phyloP scores from a whole-genome alignment of 2,113 vertebrate species.

The Alouatta palliata region DNA sequence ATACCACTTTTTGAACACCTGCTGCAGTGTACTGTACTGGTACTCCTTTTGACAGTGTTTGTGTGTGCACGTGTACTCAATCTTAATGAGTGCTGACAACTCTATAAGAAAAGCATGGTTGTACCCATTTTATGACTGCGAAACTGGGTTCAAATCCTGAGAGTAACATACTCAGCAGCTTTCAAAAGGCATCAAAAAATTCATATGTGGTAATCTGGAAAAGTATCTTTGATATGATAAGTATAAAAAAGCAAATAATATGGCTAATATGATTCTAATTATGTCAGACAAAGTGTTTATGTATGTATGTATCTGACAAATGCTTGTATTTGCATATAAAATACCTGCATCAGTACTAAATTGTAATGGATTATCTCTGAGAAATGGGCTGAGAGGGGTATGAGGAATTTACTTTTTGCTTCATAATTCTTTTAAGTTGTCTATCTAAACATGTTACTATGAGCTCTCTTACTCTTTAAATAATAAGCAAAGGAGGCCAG shows the following conservation, averaged over 20 bases:
- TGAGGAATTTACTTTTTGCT: background rate
- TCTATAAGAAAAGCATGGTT: background rate
- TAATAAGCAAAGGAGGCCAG: background rate
- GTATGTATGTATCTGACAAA: background rate
- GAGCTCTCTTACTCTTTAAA: background rate
- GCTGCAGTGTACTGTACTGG: background rate
- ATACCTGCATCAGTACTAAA: background rate
- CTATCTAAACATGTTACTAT: background rate
- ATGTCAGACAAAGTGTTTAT: background rate
- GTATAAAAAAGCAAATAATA: background rate
- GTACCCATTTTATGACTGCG: background rate
- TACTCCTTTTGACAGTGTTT: background rate
- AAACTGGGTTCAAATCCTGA: background rate
- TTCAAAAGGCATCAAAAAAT: background rate
- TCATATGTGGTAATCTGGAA: background rate
- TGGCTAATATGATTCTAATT: background rate
- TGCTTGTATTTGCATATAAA: background rate
- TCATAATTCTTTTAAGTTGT: background rate
- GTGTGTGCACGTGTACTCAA: accelerated
- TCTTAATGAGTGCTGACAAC: background rate
- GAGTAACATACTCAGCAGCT: background rate
- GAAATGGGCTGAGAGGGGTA: background rate
- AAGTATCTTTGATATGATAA: background rate
- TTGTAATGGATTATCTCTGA: background rate
- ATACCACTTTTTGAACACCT: background rate